Percentiles rank a stretch among this genome's conserved stretches.
Conservation (phyloP, 2,888 invertebrate species). For the Rhagonycha lutea region DNA sequence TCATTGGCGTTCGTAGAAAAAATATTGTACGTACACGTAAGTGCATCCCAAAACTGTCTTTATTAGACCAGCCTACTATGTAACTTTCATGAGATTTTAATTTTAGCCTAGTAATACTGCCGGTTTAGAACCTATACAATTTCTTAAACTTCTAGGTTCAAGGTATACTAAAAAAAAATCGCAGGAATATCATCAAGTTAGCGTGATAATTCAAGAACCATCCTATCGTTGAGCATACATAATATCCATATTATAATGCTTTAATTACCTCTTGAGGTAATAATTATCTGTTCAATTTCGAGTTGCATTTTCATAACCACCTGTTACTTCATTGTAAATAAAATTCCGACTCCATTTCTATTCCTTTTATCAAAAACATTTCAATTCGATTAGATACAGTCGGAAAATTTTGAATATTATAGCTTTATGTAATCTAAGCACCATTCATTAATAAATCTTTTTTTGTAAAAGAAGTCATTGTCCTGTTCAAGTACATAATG, state of each 20-base stretch:
- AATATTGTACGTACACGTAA: no score
- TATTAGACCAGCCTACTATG: no score
- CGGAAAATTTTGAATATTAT: background rate
- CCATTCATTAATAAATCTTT: background rate
- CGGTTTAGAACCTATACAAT: no score
- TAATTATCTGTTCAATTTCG: background rate
- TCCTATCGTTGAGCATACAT: background rate
- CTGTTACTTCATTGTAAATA: background rate
- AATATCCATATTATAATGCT: background rate
- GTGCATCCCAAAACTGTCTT: no score
- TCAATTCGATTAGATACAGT: background rate
- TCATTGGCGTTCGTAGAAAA: no score
- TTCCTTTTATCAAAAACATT: background rate
- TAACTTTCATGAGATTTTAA: no score
- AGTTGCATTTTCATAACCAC: background rate
- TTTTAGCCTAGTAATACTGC: no score
- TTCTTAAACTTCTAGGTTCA: no score
- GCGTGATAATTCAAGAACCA: background rate
- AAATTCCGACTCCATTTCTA: background rate
- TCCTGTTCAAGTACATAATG: background rate
- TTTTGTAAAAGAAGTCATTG: background rate
- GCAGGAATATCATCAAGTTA: background rate
- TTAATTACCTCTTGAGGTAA: background rate
- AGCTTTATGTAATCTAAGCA: background rate
- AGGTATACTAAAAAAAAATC: no score